Evolutionary conservation across 2,888 invertebrate species (phyloP).

Genomic region (Biston betularia): DNA sequence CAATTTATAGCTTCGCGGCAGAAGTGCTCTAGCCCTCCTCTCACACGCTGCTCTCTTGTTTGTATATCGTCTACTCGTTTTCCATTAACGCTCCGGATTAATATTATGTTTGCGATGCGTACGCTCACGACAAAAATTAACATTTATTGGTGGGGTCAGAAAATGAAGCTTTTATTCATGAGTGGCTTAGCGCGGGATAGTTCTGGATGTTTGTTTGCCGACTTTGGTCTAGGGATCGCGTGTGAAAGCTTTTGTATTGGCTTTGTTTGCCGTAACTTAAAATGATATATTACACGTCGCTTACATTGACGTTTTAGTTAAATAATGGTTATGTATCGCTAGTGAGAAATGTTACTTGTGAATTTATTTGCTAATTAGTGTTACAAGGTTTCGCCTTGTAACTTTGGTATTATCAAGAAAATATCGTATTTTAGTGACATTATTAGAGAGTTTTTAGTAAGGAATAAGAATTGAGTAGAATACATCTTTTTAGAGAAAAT

Average conservation of each 20-base stretch:
- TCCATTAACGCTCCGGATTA: constrained; percentile 84
- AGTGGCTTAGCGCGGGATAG: constrained; percentile 82
- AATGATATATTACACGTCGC: constrained; percentile 83
- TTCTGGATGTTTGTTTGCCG: constrained; percentile 81
- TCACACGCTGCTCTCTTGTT: constrained; percentile 72
- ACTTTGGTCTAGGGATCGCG: constrained; percentile 79
- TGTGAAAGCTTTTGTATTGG: constrained; percentile 83
- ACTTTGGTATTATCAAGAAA: constrained; percentile 40
- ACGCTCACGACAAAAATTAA: constrained; percentile 83
- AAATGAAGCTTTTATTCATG: constrained; percentile 84
- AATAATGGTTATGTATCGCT: constrained; percentile 72
- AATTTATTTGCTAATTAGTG: constrained; percentile 48
- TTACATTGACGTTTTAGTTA: constrained; percentile 78
- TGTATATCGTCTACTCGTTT: constrained; percentile 81
- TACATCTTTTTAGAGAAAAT: not conserved
- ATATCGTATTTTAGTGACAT: too few species aligned
- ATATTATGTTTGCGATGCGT: constrained; percentile 84
- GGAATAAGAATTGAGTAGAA: not conserved
- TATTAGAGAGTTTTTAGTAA: not conserved
- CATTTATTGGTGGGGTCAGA: constrained; percentile 84
- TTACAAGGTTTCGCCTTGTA: constrained; percentile 37
- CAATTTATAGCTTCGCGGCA: constrained; percentile 76
- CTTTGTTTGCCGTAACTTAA: constrained; percentile 82
- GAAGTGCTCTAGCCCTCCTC: constrained; percentile 51
- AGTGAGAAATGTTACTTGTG: constrained; percentile 63